These are phyloP conservation scores for Lasioglossum vierecki DNA, from an alignment of 2,888 invertebrate species.

Conservation along the genomic window DNA sequence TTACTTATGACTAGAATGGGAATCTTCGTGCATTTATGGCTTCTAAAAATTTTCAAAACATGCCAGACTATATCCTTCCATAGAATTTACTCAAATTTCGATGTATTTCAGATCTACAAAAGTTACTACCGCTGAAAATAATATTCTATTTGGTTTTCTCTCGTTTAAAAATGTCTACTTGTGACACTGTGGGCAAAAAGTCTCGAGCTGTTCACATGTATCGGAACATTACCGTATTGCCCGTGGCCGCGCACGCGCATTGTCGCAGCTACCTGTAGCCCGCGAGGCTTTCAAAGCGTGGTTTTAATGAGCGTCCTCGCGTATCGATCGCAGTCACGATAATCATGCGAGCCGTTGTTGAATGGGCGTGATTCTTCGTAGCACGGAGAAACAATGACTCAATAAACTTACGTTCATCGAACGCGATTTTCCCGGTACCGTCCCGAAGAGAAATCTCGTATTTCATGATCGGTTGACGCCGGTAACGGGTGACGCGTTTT, in stretches of 20 bases:
- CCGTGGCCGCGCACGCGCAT: neutral
- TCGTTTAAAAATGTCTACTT: neutral
- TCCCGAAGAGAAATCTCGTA: neutral
- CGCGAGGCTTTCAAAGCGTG: constrained; percentile 27
- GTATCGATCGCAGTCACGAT: constrained; percentile 29
- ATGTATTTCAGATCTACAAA: too few species aligned
- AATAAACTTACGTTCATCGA: constrained; percentile 18
- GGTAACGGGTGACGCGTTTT: neutral
- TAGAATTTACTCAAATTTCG: too few species aligned
- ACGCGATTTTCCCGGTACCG: constrained; percentile 25
- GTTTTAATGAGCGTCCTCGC: constrained; percentile 7
- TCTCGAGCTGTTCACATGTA: neutral
- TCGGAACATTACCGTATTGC: neutral
- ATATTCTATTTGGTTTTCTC: too few species aligned
- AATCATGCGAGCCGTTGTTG: constrained; percentile 24
- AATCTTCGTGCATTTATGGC: too few species aligned
- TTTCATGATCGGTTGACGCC: neutral
- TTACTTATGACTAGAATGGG: neutral
- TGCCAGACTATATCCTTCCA: too few species aligned
- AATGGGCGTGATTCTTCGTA: constrained; percentile 21
- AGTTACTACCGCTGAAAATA: too few species aligned
- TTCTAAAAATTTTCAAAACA: too few species aligned
- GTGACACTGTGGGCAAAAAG: neutral
- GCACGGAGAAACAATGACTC: constrained; percentile 26
- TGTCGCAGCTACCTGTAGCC: constrained; percentile 40